These are phyloP conservation scores for Prinia subflava DNA, from an alignment of 2,113 vertebrate species.

Conservation along the genomic window DNA sequence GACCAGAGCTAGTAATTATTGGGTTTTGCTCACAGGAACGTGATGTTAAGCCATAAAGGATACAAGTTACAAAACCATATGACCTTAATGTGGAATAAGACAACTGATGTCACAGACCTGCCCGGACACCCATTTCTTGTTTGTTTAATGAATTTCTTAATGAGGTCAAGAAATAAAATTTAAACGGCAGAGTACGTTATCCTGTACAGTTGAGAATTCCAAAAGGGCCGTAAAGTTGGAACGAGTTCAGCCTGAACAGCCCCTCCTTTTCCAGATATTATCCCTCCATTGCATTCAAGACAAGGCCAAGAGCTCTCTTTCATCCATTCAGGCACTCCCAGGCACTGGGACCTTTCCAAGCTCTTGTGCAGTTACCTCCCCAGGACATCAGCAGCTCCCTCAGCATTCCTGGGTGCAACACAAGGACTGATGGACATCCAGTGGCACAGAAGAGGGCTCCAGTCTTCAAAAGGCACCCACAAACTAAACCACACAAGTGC, in stretches of 20 bases:
- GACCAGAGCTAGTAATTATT: background rate
- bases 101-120: background rate
- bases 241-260: background rate
- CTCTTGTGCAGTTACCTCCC: rapidly evolving
- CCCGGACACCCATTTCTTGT: rapidly evolving
- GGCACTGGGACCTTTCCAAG: rapidly evolving
- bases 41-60: background rate
- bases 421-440: background rate
- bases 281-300: too few species aligned
- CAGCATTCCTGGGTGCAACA: background rate
- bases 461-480: background rate
- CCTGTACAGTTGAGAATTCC: background rate
- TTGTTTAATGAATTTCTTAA: background rate
- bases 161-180: background rate
- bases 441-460: rapidly evolving
- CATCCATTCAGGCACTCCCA: rapidly evolving
- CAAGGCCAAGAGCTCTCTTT: background rate
- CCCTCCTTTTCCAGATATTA: background rate
- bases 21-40: background rate
- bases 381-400: background rate
- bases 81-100: background rate
- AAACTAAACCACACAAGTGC: rapidly evolving
- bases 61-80: background rate
- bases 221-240: background rate
- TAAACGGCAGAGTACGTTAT: rapidly evolving